Percentiles rank a stretch among this genome's conserved stretches.
Conservation (phyloP, 1,140 invertebrate genomes). For the Nomia melanderi region DNA sequence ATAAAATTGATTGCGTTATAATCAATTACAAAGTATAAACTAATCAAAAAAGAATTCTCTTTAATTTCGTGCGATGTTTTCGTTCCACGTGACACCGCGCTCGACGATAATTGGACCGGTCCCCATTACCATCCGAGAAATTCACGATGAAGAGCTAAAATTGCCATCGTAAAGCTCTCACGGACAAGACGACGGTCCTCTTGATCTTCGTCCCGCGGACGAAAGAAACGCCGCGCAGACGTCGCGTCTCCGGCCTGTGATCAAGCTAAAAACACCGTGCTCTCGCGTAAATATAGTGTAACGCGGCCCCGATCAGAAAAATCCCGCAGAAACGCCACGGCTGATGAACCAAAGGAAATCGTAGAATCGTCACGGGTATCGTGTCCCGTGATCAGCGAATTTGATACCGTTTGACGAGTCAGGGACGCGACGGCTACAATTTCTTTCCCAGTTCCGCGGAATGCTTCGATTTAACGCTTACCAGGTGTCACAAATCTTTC, state of each 20-base stretch:
- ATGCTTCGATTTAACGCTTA: too few species aligned
- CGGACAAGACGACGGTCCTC: neutral
- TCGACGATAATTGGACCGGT: too few species aligned
- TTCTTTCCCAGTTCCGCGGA: neutral
- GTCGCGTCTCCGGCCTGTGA: neutral
- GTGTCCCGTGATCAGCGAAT: slow-evolving; percentile 24
- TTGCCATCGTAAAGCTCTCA: neutral
- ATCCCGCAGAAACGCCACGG: neutral
- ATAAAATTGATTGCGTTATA: too few species aligned
- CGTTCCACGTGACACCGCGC: too few species aligned
- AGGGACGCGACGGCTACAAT: neutral
- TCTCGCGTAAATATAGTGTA: slow-evolving; percentile 25
- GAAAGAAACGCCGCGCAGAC: neutral
- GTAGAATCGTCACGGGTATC: slow-evolving; percentile 64
- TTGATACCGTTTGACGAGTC: slow-evolving; percentile 20
- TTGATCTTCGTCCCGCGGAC: neutral
- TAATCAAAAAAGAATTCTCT: neutral
- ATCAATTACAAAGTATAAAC: too few species aligned
- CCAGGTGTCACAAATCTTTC: too few species aligned
- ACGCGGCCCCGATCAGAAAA: slow-evolving; percentile 7
- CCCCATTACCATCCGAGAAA: too few species aligned
- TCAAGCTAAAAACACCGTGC: neutral
- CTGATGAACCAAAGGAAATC: slow-evolving; percentile 52
- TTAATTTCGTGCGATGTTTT: too few species aligned
- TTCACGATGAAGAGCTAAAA: too few species aligned